Evolutionary conservation across 2,888 invertebrate genomes (phyloP).

Genomic region (Hydrotaea cyrtoneurina): DNA sequence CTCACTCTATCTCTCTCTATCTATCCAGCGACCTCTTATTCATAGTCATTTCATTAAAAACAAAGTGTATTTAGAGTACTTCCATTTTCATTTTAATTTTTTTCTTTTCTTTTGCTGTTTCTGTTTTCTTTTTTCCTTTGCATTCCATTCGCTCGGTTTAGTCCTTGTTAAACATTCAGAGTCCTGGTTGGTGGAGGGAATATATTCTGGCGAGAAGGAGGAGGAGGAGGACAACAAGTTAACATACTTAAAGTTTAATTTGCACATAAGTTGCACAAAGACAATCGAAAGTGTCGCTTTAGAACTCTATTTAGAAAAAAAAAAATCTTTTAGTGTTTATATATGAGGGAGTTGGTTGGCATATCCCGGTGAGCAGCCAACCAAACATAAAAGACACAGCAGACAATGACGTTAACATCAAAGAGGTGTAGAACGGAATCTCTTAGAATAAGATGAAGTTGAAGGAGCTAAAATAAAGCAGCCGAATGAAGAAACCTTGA

Average conservation of each 20-base stretch:
- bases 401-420: constrained; percentile 71
- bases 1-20: neutral
- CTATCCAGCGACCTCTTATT: constrained; percentile 5
- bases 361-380: neutral
- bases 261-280: constrained; percentile 74
- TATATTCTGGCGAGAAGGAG: neutral
- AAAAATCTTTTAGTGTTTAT: constrained; percentile 74
- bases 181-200: neutral
- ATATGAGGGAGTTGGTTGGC: constrained; percentile 58
- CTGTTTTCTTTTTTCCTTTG: constrained; percentile 60
- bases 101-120: neutral
- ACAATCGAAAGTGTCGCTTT: constrained; percentile 78
- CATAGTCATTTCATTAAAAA: constrained; percentile 62
- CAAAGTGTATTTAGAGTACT: constrained; percentile 68
- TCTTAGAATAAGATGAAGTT: constrained; percentile 46
- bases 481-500: constrained; percentile 61
- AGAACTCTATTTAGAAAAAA: constrained; percentile 76
- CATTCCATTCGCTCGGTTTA: neutral
- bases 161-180: constrained; percentile 21
- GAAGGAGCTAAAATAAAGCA: constrained; percentile 44
- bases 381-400: constrained; percentile 3
- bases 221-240: constrained; percentile 29
- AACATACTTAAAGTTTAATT: constrained; percentile 74
- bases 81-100: constrained; percentile 69
- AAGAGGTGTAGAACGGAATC: constrained; percentile 61